A percentile compares a stretch with the other conserved stretches of the same genome.
Evolutionary conservation across 2,113 vertebrate genomes (phyloP).

Genomic region (Casuarius casuarius): DNA sequence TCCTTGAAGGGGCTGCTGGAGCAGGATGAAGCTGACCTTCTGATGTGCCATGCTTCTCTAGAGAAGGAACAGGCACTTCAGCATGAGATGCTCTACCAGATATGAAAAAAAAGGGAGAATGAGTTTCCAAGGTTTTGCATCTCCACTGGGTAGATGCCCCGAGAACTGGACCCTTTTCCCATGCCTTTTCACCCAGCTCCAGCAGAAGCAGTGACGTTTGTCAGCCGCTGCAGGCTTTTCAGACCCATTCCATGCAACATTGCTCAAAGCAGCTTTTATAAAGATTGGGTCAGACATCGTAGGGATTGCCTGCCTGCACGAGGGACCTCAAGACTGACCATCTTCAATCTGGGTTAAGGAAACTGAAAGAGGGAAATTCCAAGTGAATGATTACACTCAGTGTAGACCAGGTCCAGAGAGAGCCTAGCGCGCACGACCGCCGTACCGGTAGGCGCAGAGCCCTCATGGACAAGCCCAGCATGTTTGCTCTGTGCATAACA

Average conservation of each 20-base stretch:
- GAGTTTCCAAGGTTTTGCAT: not conserved
- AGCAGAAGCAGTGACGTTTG: not conserved
- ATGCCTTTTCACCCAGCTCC: not conserved
- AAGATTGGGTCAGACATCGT: not conserved
- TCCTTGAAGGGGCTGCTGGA: not conserved
- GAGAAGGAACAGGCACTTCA: not conserved
- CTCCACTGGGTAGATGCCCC: not conserved
- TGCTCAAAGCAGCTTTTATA: not conserved
- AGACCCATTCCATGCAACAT: not conserved
- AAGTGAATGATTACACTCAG: not conserved
- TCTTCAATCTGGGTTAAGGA: not conserved
- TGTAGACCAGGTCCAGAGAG: not conserved
- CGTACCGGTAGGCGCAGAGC: not conserved
- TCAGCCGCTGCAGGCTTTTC: not conserved
- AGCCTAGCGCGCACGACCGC: not conserved
- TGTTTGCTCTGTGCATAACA: rapidly evolving
- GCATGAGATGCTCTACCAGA: not conserved
- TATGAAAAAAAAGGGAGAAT: not conserved
- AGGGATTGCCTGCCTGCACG: not conserved
- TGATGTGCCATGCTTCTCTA: not conserved
- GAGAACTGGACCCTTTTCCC: not conserved
- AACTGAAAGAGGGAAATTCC: not conserved
- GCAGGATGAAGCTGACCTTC: not conserved
- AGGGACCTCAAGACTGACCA: not conserved
- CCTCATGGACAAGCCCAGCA: not conserved